These are phyloP conservation scores for Lerista edwardsae DNA, from an alignment of 2,797 vertebrate species.

Conservation along the genomic window DNA sequence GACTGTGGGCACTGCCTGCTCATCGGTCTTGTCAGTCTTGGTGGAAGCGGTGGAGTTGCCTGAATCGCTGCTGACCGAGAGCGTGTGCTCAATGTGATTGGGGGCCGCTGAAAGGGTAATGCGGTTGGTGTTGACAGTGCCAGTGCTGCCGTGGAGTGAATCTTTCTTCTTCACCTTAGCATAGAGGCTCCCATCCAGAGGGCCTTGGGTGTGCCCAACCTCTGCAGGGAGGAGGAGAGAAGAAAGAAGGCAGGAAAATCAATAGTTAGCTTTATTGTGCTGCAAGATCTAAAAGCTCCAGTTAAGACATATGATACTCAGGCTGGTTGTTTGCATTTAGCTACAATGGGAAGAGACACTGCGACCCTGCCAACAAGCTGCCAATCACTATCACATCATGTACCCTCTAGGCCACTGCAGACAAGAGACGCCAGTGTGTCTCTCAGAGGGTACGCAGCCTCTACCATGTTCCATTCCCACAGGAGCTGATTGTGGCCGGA, in stretches of 20 bases:
- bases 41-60: constrained; percentile 97
- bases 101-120: constrained; percentile 79
- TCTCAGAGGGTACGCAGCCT: neutral
- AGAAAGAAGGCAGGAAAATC: constrained; percentile 62
- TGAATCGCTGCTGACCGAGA: constrained; percentile 97
- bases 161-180: constrained; percentile 99
- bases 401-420: neutral
- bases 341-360: constrained; percentile 18
- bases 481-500: neutral
- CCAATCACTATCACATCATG: neutral
- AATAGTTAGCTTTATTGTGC: constrained; percentile 49
- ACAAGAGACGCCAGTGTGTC: neutral
- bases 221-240: constrained; percentile 78
- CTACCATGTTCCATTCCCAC: neutral
- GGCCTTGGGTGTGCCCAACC: constrained; percentile 94
- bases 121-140: constrained; percentile 80
- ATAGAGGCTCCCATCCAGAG: constrained; percentile 96
- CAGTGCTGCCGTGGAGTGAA: constrained; percentile 82
- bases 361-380: constrained; percentile 27
- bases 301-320: constrained; percentile 53
- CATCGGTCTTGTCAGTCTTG: constrained; percentile 96
- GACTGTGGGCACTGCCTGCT: constrained; percentile 73
- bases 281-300: constrained; percentile 43
- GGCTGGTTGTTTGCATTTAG: constrained; percentile 53
- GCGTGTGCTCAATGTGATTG: constrained; percentile 89